These are phyloP conservation scores for Noctua comes DNA, from an alignment of 2,888 invertebrate species.

Conservation along the genomic window DNA sequence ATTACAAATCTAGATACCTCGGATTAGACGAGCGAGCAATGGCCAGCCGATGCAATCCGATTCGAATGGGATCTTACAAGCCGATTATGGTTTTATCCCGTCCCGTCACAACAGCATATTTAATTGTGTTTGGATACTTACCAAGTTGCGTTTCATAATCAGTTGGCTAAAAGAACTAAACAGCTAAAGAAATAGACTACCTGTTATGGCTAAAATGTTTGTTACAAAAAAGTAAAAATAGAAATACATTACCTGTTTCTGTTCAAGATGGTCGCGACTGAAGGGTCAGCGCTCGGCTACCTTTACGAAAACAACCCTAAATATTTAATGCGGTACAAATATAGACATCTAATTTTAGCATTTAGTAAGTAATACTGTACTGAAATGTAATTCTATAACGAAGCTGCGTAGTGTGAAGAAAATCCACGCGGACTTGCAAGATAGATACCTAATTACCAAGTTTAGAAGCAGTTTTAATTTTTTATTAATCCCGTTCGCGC, in stretches of 20 bases:
- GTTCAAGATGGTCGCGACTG: constrained; percentile 9
- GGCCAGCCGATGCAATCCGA: not conserved
- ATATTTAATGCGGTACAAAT: constrained; percentile 32
- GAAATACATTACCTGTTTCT: not conserved
- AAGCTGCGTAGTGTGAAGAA: not conserved
- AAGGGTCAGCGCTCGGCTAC: constrained; percentile 22
- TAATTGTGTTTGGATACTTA: not conserved
- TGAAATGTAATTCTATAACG: not conserved
- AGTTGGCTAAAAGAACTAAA: not conserved
- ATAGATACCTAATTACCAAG: not conserved
- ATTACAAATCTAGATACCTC: not conserved
- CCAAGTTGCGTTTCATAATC: not conserved
- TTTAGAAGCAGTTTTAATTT: not conserved
- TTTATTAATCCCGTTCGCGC: not conserved
- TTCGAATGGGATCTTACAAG: not conserved
- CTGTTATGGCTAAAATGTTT: not conserved
- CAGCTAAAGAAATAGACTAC: not conserved
- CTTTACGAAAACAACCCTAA: constrained; percentile 34
- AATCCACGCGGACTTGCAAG: not conserved
- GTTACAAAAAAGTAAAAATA: not conserved
- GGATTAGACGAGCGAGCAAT: not conserved
- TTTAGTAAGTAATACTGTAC: constrained; percentile 8
- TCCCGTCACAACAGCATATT: not conserved
- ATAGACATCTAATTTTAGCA: constrained; percentile 32
- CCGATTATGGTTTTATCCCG: not conserved